Percentiles rank a stretch among this genome's conserved stretches.
phyloP scores from a whole-genome alignment of 2,797 vertebrate species.

The Nannoperca obscura region DNA sequence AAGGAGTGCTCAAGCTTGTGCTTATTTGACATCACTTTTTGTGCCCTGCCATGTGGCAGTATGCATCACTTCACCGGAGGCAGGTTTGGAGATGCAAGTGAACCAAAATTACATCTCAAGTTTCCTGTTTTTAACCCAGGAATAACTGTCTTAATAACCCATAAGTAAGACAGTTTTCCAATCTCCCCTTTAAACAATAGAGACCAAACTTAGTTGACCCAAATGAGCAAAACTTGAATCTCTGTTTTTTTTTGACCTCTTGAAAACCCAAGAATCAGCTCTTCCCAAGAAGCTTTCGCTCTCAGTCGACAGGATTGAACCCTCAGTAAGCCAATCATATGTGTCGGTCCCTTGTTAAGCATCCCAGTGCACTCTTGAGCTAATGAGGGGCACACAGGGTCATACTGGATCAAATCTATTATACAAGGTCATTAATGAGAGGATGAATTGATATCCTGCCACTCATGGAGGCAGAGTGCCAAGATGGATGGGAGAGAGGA shows the following conservation, averaged over 20 bases:
- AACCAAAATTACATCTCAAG: not conserved
- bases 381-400: constrained; percentile 20
- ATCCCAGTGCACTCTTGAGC: constrained; percentile 4
- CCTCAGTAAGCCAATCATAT: constrained; percentile 17
- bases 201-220: not conserved
- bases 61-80: constrained; percentile 22
- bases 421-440: constrained; percentile 36
- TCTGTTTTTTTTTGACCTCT: not conserved
- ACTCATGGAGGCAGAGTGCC: constrained; percentile 18
- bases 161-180: not conserved
- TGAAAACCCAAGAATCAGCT: constrained; percentile 10
- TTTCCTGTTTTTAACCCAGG: constrained; percentile 6
- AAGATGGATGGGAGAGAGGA: constrained; percentile 12
- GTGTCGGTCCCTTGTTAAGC: constrained; percentile 17
- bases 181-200: not conserved
- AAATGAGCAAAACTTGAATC: not conserved
- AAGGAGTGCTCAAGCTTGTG: constrained; percentile 11
- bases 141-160: not conserved
- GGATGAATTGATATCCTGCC: constrained; percentile 36
- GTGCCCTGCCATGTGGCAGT: not conserved
- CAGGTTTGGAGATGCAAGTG: constrained; percentile 4
- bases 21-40: constrained; percentile 15
- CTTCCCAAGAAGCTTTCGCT: not conserved
- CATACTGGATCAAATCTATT: constrained; percentile 39
- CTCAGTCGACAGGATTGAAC: constrained; percentile 6